These are phyloP conservation scores for Halcyon smyrnensis DNA, from an alignment of 2,797 vertebrate genomes.

Conservation along the genomic window DNA sequence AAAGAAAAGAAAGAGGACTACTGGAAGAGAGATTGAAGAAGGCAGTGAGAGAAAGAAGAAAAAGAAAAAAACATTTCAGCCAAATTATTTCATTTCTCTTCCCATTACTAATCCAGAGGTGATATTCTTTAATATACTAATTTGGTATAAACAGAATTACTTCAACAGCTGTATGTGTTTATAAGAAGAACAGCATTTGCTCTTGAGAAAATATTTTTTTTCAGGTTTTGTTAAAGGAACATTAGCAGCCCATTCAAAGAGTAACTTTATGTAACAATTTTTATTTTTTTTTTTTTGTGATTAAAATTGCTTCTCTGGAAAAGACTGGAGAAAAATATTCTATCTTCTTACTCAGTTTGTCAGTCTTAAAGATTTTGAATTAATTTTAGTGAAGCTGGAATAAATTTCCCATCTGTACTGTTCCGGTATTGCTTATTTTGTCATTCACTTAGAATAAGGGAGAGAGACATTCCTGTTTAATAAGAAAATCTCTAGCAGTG, in stretches of 20 bases:
- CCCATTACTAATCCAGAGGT: conserved; percentile 93
- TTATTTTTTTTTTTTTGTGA: neutral
- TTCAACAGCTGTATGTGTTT: neutral
- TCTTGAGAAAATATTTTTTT: neutral
- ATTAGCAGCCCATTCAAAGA: neutral
- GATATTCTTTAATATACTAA: neutral
- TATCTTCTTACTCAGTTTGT: neutral
- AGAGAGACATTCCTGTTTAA: neutral
- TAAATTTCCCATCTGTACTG: neutral
- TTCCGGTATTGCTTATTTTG: neutral
- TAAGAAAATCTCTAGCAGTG: neutral
- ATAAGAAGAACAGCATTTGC: neutral
- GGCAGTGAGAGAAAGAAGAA: conserved; percentile 79
- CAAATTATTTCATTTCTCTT: conserved; percentile 96
- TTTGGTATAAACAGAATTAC: neutral
- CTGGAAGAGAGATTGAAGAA: conserved; percentile 79
- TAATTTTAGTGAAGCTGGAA: neutral
- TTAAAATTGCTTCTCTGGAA: neutral
- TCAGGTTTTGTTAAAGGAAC: neutral
- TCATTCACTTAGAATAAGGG: neutral
- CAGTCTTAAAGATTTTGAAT: neutral
- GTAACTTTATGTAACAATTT: neutral
- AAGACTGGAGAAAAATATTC: neutral
- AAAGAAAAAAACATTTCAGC: conserved; percentile 79
- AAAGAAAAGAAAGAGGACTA: conserved; percentile 83